Percentiles rank a stretch among this genome's conserved stretches.
These are phyloP conservation scores for Zele albiditarsus DNA, from an alignment of 2,888 invertebrate genomes.

Conservation along the genomic window DNA sequence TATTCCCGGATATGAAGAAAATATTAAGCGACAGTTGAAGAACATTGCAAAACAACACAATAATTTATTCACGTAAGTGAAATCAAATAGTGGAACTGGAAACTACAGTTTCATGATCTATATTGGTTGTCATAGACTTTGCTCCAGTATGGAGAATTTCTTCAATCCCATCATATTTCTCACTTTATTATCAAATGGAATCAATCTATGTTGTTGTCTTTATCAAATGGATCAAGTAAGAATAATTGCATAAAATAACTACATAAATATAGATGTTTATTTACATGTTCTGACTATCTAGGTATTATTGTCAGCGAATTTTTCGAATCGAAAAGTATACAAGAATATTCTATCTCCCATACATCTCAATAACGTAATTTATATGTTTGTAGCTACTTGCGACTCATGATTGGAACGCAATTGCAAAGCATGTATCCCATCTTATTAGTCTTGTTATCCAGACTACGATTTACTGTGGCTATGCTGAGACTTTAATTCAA, in stretches of 20 bases:
- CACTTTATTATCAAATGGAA: slow-evolving; percentile 26
- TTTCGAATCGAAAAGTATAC: background rate
- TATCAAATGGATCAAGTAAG: slow-evolving; percentile 17
- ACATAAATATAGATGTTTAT: background rate
- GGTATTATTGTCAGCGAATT: background rate
- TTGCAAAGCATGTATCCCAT: slow-evolving; percentile 47
- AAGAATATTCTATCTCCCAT: background rate
- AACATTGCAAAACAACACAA: background rate
- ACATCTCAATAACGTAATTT: background rate
- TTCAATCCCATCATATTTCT: slow-evolving; percentile 32
- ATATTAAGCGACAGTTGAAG: background rate
- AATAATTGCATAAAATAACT: background rate
- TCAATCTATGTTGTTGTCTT: slow-evolving; percentile 22
- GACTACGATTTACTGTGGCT: slow-evolving; percentile 51
- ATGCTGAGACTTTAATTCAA: slow-evolving; percentile 47
- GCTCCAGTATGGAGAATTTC: background rate
- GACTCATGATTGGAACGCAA: slow-evolving; percentile 33
- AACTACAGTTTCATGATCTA: background rate
- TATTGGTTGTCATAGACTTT: background rate
- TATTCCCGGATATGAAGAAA: background rate
- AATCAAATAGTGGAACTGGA: background rate
- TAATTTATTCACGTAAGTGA: background rate
- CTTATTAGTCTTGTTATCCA: slow-evolving; percentile 46
- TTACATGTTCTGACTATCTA: background rate
- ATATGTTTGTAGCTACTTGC: slow-evolving; percentile 34